Percentiles rank a stretch among this genome's conserved stretches.
These are phyloP conservation scores for Novumbra hubbsi DNA, from an alignment of 2,797 vertebrate species.

Conservation along the genomic window DNA sequence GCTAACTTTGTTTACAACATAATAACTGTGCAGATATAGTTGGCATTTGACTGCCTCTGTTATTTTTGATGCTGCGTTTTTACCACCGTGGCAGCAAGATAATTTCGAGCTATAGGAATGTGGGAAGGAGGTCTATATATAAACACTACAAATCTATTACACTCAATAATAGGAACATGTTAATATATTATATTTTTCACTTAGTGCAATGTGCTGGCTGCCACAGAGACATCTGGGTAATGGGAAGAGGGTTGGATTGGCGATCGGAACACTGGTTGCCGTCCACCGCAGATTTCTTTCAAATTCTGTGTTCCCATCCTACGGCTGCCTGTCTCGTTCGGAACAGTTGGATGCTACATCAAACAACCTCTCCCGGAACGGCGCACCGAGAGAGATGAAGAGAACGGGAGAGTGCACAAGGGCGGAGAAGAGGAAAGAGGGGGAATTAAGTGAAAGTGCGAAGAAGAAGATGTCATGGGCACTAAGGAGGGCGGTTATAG, in stretches of 20 bases:
- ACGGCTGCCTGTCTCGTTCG: slow-evolving; percentile 45
- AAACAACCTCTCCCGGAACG: slow-evolving; percentile 21
- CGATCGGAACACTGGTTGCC: neutral
- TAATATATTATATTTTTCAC: neutral
- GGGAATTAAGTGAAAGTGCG: neutral
- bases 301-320: slow-evolving; percentile 42
- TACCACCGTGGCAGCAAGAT: no score
- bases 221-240: slow-evolving; percentile 42
- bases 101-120: no score
- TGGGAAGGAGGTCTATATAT: no score
- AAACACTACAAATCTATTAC: neutral
- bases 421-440: neutral
- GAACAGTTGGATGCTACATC: slow-evolving; percentile 36
- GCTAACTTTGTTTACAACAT: no score
- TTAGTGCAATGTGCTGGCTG: slow-evolving; percentile 23
- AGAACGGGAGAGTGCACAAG: neutral
- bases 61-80: no score
- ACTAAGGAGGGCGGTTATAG: neutral
- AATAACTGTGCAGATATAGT: no score
- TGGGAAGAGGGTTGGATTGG: slow-evolving; percentile 39
- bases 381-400: neutral
- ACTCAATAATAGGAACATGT: neutral
- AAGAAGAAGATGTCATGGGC: neutral
- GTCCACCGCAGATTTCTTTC: slow-evolving; percentile 40
- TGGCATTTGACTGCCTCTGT: no score